A percentile compares a stretch with the other conserved stretches of the same genome.
Conservation (phyloP, 2,113 vertebrate species). For the Theristicus caerulescens region DNA sequence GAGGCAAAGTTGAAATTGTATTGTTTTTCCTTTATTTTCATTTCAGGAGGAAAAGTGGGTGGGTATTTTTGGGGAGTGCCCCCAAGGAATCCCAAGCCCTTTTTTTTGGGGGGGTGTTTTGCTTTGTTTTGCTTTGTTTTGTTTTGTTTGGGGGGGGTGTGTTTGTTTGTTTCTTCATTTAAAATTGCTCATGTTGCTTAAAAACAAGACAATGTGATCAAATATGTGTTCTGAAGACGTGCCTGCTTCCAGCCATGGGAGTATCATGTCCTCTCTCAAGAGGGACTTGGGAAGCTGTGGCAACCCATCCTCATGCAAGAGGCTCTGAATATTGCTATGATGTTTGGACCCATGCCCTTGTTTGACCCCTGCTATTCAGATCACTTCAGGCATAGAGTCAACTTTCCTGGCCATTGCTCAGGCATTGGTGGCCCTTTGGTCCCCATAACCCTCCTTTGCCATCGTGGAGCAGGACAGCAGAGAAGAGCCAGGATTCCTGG, state of each 20-base stretch:
- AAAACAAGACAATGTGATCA: neutral
- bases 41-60: neutral
- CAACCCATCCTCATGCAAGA: neutral
- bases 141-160: too few relatives aligned
- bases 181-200: neutral
- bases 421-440: neutral
- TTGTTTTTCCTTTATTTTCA: neutral
- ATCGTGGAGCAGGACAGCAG: neutral
- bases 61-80: too few relatives aligned
- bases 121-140: too few relatives aligned
- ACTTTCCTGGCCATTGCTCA: neutral
- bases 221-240: neutral
- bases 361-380: neutral
- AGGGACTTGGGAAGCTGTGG: neutral
- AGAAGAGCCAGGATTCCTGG: neutral
- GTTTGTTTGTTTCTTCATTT: accelerated
- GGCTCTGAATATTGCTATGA: neutral
- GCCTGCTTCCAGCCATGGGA: neutral
- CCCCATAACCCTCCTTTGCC: neutral
- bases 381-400: neutral
- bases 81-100: neutral
- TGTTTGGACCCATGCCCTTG: neutral
- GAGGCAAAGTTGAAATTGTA: neutral
- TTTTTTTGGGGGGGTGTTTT: neutral
- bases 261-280: accelerated